A percentile compares a stretch with the other conserved stretches of the same genome.
Evolutionary conservation across 2,797 vertebrate genomes (phyloP).

Genomic region (Mormyrus hasselquistii): DNA sequence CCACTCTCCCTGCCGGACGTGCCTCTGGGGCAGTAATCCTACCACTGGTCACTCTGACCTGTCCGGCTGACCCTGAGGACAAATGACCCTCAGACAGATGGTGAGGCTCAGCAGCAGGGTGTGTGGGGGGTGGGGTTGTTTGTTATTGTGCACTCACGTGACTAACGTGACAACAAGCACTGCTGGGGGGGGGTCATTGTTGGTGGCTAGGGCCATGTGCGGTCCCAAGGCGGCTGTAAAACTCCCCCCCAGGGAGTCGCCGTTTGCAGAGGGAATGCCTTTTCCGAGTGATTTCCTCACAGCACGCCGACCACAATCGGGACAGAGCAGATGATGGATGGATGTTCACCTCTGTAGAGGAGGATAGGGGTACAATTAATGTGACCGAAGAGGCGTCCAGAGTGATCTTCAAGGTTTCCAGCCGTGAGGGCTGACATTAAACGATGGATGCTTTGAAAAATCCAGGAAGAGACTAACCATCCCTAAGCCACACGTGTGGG

Average conservation of each 20-base stretch:
- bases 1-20: not conserved
- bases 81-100: slow-evolving; percentile 52
- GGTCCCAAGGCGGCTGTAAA: slow-evolving; percentile 26
- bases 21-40: not conserved
- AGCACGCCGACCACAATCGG: not conserved
- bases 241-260: not conserved
- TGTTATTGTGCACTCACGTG: slow-evolving; percentile 39
- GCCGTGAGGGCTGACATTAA: not conserved
- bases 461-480: not conserved
- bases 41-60: not conserved
- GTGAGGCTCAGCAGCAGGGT: slow-evolving; percentile 27
- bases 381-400: not conserved
- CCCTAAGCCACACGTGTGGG: not conserved
- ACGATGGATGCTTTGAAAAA: not conserved
- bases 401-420: not conserved
- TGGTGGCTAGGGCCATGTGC: slow-evolving; percentile 41
- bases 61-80: slow-evolving; percentile 31
- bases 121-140: not conserved
- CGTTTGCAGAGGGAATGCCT: not conserved
- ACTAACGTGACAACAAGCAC: slow-evolving; percentile 44
- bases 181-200: slow-evolving; percentile 22
- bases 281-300: not conserved
- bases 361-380: not conserved
- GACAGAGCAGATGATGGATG: not conserved
- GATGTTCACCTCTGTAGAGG: not conserved